phyloP scores from a whole-genome alignment of 2,113 vertebrate genomes.

The Rhabdornis inornatus region DNA sequence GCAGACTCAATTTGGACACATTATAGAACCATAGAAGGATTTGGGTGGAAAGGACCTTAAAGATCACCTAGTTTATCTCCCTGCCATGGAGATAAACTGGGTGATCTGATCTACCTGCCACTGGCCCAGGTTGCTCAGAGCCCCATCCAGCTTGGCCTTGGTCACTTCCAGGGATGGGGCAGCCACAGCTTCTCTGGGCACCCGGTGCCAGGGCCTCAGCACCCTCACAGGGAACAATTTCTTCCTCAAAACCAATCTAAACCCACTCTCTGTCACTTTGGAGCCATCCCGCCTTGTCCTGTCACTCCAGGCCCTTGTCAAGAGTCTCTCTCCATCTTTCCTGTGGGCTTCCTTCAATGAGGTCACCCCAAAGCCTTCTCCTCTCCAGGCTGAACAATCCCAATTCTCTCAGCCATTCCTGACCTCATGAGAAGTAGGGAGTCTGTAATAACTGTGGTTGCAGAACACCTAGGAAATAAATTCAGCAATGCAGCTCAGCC shows the following conservation, averaged over 20 bases:
- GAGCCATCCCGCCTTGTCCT: no score
- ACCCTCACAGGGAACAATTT: background rate
- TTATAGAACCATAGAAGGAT: background rate
- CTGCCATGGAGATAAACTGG: background rate
- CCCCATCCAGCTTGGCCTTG: background rate
- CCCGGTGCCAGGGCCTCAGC: rapidly evolving
- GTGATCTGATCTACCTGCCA: no score
- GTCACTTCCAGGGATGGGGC: background rate
- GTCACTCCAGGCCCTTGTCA: no score
- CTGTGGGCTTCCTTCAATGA: background rate
- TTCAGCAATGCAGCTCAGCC: background rate
- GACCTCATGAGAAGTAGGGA: background rate
- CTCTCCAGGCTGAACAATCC: background rate
- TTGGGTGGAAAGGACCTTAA: background rate
- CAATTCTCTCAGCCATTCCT: background rate
- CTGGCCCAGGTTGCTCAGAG: rapidly evolving
- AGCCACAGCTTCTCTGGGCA: background rate
- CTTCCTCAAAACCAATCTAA: background rate
- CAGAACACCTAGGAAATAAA: background rate
- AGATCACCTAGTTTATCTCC: background rate
- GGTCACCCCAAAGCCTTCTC: background rate
- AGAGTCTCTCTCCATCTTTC: no score
- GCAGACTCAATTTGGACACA: background rate
- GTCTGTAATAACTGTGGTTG: background rate
- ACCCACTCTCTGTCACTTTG: rapidly evolving